Percentiles rank a stretch among this genome's conserved stretches.
Conservation (phyloP, 2,797 vertebrate genomes). For the Fratercula arctica region DNA sequence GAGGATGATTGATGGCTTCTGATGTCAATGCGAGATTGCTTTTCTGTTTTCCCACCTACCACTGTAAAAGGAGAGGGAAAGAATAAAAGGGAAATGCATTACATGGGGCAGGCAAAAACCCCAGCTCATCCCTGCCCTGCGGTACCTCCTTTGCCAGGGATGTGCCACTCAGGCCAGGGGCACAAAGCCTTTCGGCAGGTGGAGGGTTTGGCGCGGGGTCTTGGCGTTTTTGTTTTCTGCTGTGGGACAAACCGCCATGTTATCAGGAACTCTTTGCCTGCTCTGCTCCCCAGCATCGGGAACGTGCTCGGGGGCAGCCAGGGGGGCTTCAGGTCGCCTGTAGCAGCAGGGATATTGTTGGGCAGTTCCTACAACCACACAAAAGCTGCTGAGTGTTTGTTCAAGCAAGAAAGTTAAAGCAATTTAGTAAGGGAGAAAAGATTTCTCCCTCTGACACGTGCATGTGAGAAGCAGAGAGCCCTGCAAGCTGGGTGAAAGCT, state of each 20-base stretch:
- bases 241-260: accelerated
- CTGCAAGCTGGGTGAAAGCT: background rate
- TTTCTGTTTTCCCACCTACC: background rate
- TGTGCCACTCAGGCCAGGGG: background rate
- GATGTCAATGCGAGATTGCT: background rate
- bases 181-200: background rate
- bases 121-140: background rate
- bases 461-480: background rate
- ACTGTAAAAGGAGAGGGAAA: background rate
- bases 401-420: background rate
- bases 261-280: background rate
- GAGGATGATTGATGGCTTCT: conserved; percentile 47
- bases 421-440: background rate
- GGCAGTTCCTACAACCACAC: background rate
- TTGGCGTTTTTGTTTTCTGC: background rate
- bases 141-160: background rate
- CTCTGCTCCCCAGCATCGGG: accelerated
- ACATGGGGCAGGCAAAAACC: background rate
- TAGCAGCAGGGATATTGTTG: background rate
- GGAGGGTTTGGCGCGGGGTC: background rate
- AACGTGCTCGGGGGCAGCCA: background rate
- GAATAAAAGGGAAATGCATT: background rate
- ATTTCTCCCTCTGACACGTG: background rate
- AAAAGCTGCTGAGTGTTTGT: background rate
- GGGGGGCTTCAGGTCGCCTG: background rate